A percentile compares a stretch with the other conserved stretches of the same genome.
Conservation (phyloP, 2,888 invertebrate genomes). For the Drosophila paramelanica region DNA sequence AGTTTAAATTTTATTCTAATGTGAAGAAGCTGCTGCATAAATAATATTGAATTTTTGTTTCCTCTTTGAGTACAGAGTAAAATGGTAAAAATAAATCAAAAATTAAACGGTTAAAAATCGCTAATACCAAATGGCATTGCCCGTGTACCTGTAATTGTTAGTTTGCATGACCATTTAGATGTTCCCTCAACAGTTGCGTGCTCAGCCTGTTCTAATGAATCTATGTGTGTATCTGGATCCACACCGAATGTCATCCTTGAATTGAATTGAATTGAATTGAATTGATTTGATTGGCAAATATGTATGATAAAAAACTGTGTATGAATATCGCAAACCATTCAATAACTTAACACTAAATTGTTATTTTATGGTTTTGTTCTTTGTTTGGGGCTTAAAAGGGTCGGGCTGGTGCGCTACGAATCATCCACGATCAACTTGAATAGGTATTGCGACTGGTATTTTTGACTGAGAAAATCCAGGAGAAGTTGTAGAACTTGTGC, state of each 20-base stretch:
- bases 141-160: constrained; percentile 97
- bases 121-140: constrained; percentile 12
- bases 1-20: not conserved
- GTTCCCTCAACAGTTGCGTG: constrained; percentile 99
- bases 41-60: too few species aligned
- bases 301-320: constrained; percentile 22
- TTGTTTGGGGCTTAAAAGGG: not conserved
- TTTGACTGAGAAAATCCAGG: too few species aligned
- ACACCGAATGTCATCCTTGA: constrained; percentile 98
- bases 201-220: constrained; percentile 98
- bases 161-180: constrained; percentile 99
- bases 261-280: constrained; percentile 80
- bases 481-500: too few species aligned
- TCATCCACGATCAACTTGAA: constrained; percentile 1
- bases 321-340: constrained; percentile 5
- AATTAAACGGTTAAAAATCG: constrained; percentile 10
- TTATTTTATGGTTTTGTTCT: not conserved
- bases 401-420: constrained; percentile 30
- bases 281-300: constrained; percentile 50
- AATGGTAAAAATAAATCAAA: not conserved
- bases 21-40: too few species aligned
- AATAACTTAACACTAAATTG: constrained; percentile 17
- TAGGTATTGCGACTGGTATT: too few species aligned
- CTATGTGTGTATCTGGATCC: constrained; percentile 98
- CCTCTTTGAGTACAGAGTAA: constrained; percentile 6